Evolutionary conservation across 2,888 invertebrate species (phyloP), one percentile per base, ranked within the genome.

Genomic region (Muscina levida): DNA sequence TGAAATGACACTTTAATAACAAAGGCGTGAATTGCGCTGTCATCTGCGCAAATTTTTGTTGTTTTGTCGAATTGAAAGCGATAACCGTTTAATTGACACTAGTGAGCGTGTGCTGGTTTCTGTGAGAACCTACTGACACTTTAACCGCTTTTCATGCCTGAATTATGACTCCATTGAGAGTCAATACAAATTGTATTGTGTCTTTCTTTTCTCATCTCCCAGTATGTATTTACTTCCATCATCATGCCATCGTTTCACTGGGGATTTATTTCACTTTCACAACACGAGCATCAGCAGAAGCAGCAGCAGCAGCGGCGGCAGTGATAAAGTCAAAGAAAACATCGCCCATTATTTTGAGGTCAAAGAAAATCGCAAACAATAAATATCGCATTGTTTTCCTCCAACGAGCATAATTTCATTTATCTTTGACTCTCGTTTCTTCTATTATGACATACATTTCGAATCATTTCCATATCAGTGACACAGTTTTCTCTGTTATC

Each of bases 51-150:
- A 1, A n/a, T n/a, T n/a, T n/a, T n/a, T 46, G 31, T 4, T 57
- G 15, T 8, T 31, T 51, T 17, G 31, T n/a, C n/a, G 62, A 39
- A 42, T 24, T 53, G 19, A 24, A 31, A 39, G 24, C 31, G 46
- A 44, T 37, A 15, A 67, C 24, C 48, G 48, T 67, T 74, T 67
- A 57, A 67, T 74, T 67, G 57, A 57, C n/a, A n/a, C 56, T 26
- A 11, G 48, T 46, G 39, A 46, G 37, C 37, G n/a, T 8, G 15
- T 39, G 24, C 24, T 37, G 11, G 59, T n/a, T 22, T 66, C 13
- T 51, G 24, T 85, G 84, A 77, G 84, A 86, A 86, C 85, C 86
- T 83, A 87, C 85, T 87, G 86, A 86, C 86, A 87, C 85, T 86
- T 86, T 87, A 85, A 86, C 86, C 86, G 86, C 83, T 86, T 86